Conservation (phyloP, 2,113 vertebrate genomes). For the Gymnobelideus leadbeateri region DNA sequence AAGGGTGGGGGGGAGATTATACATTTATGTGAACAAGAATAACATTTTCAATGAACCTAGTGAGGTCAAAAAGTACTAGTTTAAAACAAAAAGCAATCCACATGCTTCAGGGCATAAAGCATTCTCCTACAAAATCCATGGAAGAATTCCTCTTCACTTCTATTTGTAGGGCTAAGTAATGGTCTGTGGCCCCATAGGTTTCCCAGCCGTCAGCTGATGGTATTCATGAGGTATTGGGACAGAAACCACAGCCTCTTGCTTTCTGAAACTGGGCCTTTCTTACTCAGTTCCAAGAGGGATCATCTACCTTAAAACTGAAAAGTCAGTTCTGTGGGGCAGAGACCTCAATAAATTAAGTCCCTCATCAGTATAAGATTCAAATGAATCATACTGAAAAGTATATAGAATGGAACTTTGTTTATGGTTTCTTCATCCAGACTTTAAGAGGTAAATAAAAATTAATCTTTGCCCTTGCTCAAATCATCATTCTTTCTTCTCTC, state of each 20-base stretch:
- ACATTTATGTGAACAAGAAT: conserved; percentile 55
- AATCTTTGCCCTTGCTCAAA: not conserved
- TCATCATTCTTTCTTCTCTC: not conserved
- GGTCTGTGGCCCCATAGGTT: not conserved
- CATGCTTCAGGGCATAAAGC: not conserved
- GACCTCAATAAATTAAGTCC: not conserved
- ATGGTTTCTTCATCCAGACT: not conserved
- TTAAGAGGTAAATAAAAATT: not conserved
- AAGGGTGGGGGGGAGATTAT: not conserved
- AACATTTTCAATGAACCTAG: conserved; percentile 32
- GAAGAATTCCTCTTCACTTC: not conserved
- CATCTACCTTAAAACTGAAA: not conserved
- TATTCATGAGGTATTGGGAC: not conserved
- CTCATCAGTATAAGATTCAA: not conserved
- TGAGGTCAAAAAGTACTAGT: conserved; percentile 12
- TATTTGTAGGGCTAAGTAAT: not conserved
- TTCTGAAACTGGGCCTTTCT: conserved; percentile 1
- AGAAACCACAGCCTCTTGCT: not conserved
- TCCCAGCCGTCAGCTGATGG: not conserved
- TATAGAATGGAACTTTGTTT: conserved; percentile 14
- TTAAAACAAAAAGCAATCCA: conserved; percentile 28
- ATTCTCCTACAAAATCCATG: not conserved
- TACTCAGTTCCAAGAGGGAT: not conserved
- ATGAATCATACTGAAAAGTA: not conserved
- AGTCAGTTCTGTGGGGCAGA: not conserved